Evolutionary conservation across 1,140 invertebrate genomes (phyloP), one percentile per base, ranked within the genome.

Genomic region (Habropoda laboriosa): DNA sequence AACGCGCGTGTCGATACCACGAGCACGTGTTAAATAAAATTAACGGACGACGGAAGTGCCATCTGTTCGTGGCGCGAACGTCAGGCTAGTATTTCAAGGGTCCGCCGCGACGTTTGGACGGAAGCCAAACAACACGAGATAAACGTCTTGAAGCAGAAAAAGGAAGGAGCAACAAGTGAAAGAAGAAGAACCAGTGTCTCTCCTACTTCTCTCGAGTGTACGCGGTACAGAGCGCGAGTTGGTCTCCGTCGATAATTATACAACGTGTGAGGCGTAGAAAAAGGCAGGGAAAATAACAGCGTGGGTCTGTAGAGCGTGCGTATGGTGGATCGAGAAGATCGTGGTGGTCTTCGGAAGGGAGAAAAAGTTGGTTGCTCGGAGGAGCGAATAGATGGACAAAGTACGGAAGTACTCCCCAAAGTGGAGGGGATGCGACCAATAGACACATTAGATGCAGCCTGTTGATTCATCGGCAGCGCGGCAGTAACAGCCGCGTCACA

Each of bases 391-490:
- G 38, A 30, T 5, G 38, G 18, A 13, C 81, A 38, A 49, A 51
- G 24, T 68, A 81, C 74, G 38, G 61, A 85, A 72, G 45, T 40
- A n/a, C 47, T 79, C 51, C 61, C 61, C 30, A 61, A n/a, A 61
- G 55, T 82, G 73, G 84, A 51, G 85, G 84, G 84, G 68, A 82
- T 73, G 47, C 57, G 30, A 5, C 55, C 57, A 68, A 78, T 63
- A 63, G 70, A 75, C 53, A 78, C 47, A 55, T 78, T 86, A 78
- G 70, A 71, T 70, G 53, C 79, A 76, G 83, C 83, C 83, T 86
- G 83, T 85, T 86, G 84, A 86, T 86, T 80, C 84, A 74, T 72
- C 24, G 45, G 57, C n/a, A n/a, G 35, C 63, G n/a, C 51, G 68
- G 24, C 84, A 86, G 85, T 86, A 74, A 83, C 58, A 80, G 63